These are phyloP conservation scores for Brachyhypopomus gauderio DNA, from an alignment of 2,113 vertebrate species.

Conservation along the genomic window DNA sequence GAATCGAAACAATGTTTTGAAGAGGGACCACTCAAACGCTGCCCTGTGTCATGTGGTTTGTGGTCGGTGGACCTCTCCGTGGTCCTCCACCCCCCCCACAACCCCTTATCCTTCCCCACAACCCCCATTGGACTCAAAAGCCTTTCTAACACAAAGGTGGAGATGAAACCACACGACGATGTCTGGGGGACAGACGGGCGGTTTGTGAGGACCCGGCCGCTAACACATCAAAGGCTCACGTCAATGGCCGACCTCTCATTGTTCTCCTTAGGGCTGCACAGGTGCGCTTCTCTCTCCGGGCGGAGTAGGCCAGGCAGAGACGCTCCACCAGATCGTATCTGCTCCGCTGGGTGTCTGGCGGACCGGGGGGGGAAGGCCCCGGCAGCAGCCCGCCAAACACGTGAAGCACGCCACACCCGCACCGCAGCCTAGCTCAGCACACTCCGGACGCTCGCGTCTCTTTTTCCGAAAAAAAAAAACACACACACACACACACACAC, in stretches of 20 bases:
- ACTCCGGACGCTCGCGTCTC: background rate
- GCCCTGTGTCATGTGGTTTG: conserved; percentile 53
- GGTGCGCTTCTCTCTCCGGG: conserved; percentile 69
- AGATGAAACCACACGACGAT: conserved; percentile 63
- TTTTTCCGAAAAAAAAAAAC: too few relatives aligned
- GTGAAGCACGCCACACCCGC: background rate
- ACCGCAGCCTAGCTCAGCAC: background rate
- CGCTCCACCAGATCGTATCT: conserved; percentile 69
- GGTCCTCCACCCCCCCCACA: conserved; percentile 57
- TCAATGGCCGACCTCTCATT: conserved; percentile 59
- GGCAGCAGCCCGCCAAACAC: background rate
- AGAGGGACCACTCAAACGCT: conserved; percentile 16
- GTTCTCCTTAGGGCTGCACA: conserved; percentile 64
- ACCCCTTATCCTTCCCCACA: background rate
- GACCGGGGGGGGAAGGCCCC: background rate
- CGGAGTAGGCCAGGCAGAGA: conserved; percentile 51
- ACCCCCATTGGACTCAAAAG: conserved; percentile 55
- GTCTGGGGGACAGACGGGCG: conserved; percentile 50
- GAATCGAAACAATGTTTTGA: conserved; percentile 42
- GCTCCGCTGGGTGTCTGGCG: conserved; percentile 22
- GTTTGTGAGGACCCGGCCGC: conserved; percentile 58
- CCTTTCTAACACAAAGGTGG: conserved; percentile 61
- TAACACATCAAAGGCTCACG: conserved; percentile 72
- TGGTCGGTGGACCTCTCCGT: conserved; percentile 62
- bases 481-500: too few relatives aligned